Conservation (phyloP, 2,797 vertebrate species). For the Phyllotis vaccarum region DNA sequence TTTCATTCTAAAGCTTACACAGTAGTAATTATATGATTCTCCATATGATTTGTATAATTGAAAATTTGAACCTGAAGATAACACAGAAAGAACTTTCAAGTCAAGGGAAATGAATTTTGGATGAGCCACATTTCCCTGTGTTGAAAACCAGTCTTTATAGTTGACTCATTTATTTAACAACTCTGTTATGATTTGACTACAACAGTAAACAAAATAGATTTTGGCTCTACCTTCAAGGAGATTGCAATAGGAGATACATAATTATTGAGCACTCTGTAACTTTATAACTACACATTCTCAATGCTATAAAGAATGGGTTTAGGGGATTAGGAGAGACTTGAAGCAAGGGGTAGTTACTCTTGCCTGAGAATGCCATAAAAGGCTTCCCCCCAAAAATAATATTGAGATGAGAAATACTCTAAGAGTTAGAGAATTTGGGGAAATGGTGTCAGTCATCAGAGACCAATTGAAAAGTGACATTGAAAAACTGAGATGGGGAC, state of each 20-base stretch:
- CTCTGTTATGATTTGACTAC: not conserved
- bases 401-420: not conserved
- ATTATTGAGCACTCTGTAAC: not conserved
- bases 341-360: not conserved
- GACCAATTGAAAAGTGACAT: not conserved
- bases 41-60: not conserved
- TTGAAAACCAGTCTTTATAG: slow-evolving; percentile 16
- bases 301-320: not conserved
- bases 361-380: not conserved
- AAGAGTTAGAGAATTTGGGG: not conserved
- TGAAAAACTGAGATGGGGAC: not conserved
- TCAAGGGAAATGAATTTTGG: slow-evolving; percentile 17
- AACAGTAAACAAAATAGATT: slow-evolving; percentile 6
- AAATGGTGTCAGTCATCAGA: not conserved
- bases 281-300: not conserved
- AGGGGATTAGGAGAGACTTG: not conserved
- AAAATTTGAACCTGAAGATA: slow-evolving; percentile 35
- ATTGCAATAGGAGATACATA: not conserved
- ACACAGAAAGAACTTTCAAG: not conserved
- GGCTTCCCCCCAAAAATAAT: not conserved
- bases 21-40: not conserved
- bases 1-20: slow-evolving; percentile 17
- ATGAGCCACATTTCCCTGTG: not conserved
- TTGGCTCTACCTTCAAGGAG: not conserved
- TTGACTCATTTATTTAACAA: slow-evolving; percentile 22